Evolutionary conservation across 64 coral and sea anemone genomes (phyloP).

Genomic region (Porites australiensis): DNA sequence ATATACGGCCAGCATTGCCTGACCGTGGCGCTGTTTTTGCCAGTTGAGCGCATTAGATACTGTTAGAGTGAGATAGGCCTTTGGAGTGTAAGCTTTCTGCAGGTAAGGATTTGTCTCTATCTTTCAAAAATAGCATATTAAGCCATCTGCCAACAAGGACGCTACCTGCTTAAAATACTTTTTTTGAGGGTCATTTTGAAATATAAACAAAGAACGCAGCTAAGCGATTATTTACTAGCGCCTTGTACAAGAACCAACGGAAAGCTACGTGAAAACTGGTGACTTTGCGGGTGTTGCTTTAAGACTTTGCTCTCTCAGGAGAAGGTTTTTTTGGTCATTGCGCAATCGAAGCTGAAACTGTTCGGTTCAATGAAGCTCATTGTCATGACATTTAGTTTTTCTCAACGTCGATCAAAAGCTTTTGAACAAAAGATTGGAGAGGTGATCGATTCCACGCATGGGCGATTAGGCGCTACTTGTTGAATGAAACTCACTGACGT

Average conservation of each 20-base stretch:
- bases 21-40: background rate
- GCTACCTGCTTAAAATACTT: slow-evolving; percentile 12
- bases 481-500: slow-evolving; percentile 11
- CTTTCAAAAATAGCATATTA: background rate
- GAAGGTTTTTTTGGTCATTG: background rate
- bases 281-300: background rate
- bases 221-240: slow-evolving; percentile 36
- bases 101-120: background rate
- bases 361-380: background rate
- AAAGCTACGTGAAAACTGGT: background rate
- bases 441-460: slow-evolving; percentile 28
- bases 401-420: slow-evolving; percentile 10
- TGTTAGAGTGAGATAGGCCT: background rate
- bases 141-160: background rate
- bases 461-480: slow-evolving; percentile 11
- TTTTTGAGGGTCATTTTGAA: slow-evolving; percentile 15
- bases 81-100: background rate
- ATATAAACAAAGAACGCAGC: slow-evolving; percentile 15
- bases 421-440: background rate
- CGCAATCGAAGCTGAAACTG: background rate
- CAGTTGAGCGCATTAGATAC: background rate
- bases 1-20: background rate
- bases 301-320: background rate
- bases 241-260: background rate
- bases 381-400: background rate